These are phyloP conservation scores for Thelaira solivaga DNA, from an alignment of 2,888 invertebrate species.

Conservation along the genomic window DNA sequence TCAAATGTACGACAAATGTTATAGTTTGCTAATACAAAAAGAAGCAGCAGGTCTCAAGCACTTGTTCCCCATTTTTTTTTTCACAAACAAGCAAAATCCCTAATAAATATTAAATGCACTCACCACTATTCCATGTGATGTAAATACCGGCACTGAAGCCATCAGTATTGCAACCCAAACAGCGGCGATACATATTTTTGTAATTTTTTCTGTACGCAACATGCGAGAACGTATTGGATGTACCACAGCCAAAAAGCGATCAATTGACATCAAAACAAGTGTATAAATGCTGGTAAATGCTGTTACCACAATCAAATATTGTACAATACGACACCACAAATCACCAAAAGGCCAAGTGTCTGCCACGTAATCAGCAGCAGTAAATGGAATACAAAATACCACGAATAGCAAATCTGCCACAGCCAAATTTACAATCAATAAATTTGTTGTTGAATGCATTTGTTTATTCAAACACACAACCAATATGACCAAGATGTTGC, in stretches of 20 bases:
- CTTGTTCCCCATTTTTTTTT: too few species aligned
- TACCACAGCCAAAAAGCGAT: slow-evolving; percentile 93
- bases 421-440: slow-evolving; percentile 93
- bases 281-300: slow-evolving; percentile 96
- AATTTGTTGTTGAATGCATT: slow-evolving; percentile 95
- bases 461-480: slow-evolving; percentile 91
- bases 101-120: slow-evolving; percentile 62
- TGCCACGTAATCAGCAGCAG: slow-evolving; percentile 91
- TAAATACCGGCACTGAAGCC: slow-evolving; percentile 84
- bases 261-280: slow-evolving; percentile 93
- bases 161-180: slow-evolving; percentile 88
- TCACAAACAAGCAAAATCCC: neutral
- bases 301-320: slow-evolving; percentile 93
- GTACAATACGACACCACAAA: slow-evolving; percentile 91
- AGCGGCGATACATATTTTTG: slow-evolving; percentile 85
- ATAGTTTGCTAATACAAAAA: too few species aligned
- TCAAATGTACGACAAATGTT: too few species aligned
- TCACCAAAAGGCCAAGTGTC: slow-evolving; percentile 93
- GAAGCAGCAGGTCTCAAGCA: too few species aligned
- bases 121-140: slow-evolving; percentile 84
- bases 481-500: slow-evolving; percentile 91
- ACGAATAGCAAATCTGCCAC: slow-evolving; percentile 93
- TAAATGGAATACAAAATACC: slow-evolving; percentile 94
- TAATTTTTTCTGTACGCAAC: slow-evolving; percentile 87
- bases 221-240: slow-evolving; percentile 92